Conservation (phyloP, 1,140 invertebrate species). For the Eulimnadia texana region DNA sequence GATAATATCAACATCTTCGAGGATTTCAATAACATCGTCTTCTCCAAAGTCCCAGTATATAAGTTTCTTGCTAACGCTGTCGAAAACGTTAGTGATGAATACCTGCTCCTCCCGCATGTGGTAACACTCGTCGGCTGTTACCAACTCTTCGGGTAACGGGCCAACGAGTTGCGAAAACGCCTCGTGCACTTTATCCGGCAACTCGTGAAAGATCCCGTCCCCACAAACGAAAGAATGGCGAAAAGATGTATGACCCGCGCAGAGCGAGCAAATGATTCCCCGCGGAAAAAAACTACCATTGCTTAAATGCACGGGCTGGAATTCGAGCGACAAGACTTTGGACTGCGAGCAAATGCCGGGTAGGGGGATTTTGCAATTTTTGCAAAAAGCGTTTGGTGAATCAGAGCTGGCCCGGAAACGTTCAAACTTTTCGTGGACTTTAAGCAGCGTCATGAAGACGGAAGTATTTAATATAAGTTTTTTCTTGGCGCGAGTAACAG, state of each 20-base stretch:
- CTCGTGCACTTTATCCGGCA: neutral
- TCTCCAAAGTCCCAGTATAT: neutral
- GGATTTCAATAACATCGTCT: neutral
- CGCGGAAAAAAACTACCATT: neutral
- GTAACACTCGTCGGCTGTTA: neutral
- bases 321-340: neutral
- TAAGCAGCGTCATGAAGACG: slow-evolving; percentile 6
- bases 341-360: neutral
- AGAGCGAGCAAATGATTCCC: neutral
- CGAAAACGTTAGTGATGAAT: neutral
- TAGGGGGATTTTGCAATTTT: neutral
- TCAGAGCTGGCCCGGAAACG: neutral
- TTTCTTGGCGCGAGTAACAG: slow-evolving; percentile 18
- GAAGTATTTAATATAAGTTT: slow-evolving; percentile 17
- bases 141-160: neutral
- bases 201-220: neutral
- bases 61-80: neutral
- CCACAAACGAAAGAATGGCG: neutral
- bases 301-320: neutral
- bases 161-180: neutral
- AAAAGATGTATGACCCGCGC: neutral
- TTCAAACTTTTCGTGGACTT: neutral
- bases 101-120: neutral
- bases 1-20: too few relatives aligned
- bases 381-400: neutral